Evolutionary conservation across 2,113 vertebrate genomes (phyloP).

Genomic region (Perognathus longimembris): DNA sequence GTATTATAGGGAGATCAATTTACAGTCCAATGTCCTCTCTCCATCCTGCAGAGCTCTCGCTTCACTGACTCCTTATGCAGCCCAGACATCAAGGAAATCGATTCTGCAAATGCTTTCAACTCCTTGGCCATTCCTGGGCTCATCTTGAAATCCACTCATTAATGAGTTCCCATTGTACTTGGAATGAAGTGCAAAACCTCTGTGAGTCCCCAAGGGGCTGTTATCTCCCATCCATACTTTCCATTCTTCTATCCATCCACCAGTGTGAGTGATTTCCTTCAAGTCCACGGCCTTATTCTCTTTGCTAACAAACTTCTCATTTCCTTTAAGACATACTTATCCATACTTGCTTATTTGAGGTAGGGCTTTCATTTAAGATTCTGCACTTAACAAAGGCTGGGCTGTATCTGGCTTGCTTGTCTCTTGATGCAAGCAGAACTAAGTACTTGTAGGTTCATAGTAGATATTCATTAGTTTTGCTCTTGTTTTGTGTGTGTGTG

Average conservation of each 20-base stretch:
- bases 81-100: background rate
- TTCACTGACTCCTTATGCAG: background rate
- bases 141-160: background rate
- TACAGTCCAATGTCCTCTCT: background rate
- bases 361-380: background rate
- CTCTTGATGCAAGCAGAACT: background rate
- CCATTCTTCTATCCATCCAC: background rate
- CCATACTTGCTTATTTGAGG: background rate
- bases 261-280: background rate
- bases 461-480: background rate
- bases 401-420: background rate
- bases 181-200: background rate
- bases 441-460: background rate
- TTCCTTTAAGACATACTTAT: background rate
- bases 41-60: too few relatives aligned
- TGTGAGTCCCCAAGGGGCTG: background rate
- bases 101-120: conserved; percentile 5
- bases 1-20: background rate
- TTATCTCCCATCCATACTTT: background rate
- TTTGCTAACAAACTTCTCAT: background rate
- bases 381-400: background rate
- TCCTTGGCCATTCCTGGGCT: background rate
- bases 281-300: background rate
- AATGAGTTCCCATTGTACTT: background rate
- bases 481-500: too few relatives aligned